phyloP scores from a whole-genome alignment of 2,888 invertebrate species.

The Trissoscelio sp. region DNA sequence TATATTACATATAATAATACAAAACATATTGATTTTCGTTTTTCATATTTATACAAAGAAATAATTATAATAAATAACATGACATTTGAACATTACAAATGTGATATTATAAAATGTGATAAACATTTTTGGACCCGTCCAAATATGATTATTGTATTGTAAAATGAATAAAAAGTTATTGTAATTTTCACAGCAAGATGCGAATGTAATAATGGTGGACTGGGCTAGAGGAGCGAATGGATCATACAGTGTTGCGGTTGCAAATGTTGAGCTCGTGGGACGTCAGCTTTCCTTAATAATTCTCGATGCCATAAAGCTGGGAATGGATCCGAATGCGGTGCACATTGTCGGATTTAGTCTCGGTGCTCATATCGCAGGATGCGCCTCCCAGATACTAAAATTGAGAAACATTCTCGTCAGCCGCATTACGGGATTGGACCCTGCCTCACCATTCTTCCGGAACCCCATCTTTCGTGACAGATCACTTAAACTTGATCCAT shows the following conservation, averaged over 20 bases:
- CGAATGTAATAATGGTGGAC: constrained; percentile 85
- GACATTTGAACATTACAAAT: too few relatives aligned
- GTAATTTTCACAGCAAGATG: constrained; percentile 86
- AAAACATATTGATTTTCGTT: too few relatives aligned
- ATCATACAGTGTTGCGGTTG: constrained; percentile 85
- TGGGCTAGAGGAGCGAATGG: constrained; percentile 86
- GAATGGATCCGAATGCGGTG: constrained; percentile 82
- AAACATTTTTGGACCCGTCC: too few relatives aligned
- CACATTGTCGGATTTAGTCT: constrained; percentile 86
- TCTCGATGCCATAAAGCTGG: constrained; percentile 83
- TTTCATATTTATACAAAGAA: too few relatives aligned
- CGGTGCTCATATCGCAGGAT: constrained; percentile 86
- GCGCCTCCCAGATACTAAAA: constrained; percentile 85
- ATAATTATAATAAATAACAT: too few relatives aligned
- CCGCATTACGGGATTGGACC: constrained; percentile 86
- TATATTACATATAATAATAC: too few relatives aligned
- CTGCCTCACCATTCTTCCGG: constrained; percentile 86
- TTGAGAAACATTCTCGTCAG: constrained; percentile 83
- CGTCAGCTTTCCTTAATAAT: constrained; percentile 85
- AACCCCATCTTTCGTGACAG: constrained; percentile 85
- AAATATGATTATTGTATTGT: too few relatives aligned
- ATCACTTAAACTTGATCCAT: constrained; percentile 85
- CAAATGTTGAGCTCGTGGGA: constrained; percentile 86
- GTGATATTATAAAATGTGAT: too few relatives aligned
- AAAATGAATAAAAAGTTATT: too few relatives aligned